phyloP scores from a whole-genome alignment of 2,797 vertebrate species.

The Lycodopsis pacificus region DNA sequence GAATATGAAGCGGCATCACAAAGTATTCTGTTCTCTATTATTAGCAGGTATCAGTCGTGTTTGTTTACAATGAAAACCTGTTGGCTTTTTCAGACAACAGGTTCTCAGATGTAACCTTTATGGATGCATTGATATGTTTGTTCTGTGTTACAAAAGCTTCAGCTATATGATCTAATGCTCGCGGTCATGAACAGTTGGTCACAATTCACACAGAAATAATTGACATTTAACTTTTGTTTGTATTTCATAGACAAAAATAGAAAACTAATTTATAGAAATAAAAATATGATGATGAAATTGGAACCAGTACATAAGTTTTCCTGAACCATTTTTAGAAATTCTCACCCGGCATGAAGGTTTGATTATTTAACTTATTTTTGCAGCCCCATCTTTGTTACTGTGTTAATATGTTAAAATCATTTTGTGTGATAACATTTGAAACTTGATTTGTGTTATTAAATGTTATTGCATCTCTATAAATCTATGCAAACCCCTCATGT shows the following conservation, averaged over 20 bases:
- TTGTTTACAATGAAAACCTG: neutral
- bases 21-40: neutral
- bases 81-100: neutral
- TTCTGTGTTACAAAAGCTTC: slow-evolving; percentile 17
- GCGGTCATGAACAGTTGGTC: neutral
- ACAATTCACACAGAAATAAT: neutral
- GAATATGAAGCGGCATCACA: neutral
- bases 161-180: slow-evolving; percentile 12
- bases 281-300: neutral
- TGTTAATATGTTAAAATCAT: slow-evolving; percentile 26
- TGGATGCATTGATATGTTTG: neutral
- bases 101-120: neutral
- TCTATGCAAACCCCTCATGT: slow-evolving; percentile 13
- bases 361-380: slow-evolving; percentile 36
- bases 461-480: slow-evolving; percentile 45
- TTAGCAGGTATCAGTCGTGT: neutral
- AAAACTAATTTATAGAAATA: neutral
- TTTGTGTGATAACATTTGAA: slow-evolving; percentile 48
- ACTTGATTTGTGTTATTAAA: slow-evolving; percentile 26
- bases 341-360: slow-evolving; percentile 47
- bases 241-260: neutral
- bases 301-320: neutral
- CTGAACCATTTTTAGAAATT: slow-evolving; percentile 8
- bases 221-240: slow-evolving; percentile 1
- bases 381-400: slow-evolving; percentile 38